A percentile compares a stretch with the other conserved stretches of the same genome.
Conservation (phyloP, 1,140 invertebrate genomes). For the Amphibalanus amphitrite region DNA sequence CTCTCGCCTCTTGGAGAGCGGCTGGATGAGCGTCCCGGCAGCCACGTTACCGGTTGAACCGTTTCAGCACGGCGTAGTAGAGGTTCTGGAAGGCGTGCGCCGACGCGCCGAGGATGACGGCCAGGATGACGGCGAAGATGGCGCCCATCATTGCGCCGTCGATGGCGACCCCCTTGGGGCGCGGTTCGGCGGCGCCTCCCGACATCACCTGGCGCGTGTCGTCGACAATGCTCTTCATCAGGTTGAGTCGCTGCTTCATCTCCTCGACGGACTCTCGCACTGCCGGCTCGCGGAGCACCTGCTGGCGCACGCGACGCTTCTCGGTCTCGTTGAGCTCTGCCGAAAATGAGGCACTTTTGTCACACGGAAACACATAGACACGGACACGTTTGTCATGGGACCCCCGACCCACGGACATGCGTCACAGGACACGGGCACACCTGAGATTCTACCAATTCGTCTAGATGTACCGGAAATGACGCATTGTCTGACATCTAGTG, state of each 20-base stretch:
- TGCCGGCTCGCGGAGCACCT: background rate
- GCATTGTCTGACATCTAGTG: too few species aligned
- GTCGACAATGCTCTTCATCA: constrained; percentile 60
- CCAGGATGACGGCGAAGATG: constrained; percentile 51
- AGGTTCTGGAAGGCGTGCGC: constrained; percentile 66
- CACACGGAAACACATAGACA: background rate
- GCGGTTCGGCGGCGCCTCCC: constrained; percentile 32
- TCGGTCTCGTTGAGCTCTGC: background rate
- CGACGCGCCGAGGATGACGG: constrained; percentile 57
- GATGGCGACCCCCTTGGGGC: constrained; percentile 33
- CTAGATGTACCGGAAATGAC: too few species aligned
- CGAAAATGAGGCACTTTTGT: background rate
- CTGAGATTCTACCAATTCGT: too few species aligned
- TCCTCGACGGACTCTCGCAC: constrained; percentile 56
- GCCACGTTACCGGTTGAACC: background rate
- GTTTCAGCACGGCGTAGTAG: constrained; percentile 54
- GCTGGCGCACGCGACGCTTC: background rate
- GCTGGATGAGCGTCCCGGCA: constrained; percentile 40
- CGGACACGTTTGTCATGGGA: too few species aligned
- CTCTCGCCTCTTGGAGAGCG: too few species aligned
- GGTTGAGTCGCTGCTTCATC: constrained; percentile 46
- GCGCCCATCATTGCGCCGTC: constrained; percentile 57
- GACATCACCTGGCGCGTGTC: constrained; percentile 32
- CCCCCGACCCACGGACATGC: too few species aligned
- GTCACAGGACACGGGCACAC: too few species aligned